Conservation (phyloP, 2,888 invertebrate species). For the Hemicrepidius hirtus region DNA sequence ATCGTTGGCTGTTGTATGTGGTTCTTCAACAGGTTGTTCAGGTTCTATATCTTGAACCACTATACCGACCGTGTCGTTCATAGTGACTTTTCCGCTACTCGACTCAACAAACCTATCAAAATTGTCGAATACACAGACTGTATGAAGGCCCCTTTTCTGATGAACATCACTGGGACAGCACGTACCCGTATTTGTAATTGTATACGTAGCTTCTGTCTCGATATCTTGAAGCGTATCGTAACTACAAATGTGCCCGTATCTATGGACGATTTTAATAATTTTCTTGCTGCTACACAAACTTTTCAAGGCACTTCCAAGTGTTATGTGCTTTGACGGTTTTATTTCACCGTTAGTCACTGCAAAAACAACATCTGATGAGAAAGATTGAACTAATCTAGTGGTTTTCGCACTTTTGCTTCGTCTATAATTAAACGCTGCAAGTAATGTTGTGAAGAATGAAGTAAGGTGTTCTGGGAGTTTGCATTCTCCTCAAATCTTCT, state of each 20-base stretch:
- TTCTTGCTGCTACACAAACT: constrained; percentile 2
- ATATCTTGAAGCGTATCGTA: constrained; percentile 61
- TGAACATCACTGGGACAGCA: constrained; percentile 61
- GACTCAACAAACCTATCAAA: constrained; percentile 60
- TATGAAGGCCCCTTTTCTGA: constrained; percentile 55
- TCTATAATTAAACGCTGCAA: neutral
- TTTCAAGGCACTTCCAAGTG: neutral
- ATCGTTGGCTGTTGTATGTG: neutral
- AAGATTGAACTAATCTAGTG: neutral
- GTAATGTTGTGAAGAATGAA: neutral
- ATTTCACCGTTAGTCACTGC: neutral
- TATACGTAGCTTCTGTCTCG: constrained; percentile 61
- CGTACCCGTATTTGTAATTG: constrained; percentile 45
- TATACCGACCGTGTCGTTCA: no score
- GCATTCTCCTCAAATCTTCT: neutral
- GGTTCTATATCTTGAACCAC: constrained; percentile 37
- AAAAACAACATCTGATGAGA: neutral
- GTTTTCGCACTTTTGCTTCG: neutral
- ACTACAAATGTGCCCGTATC: constrained; percentile 47
- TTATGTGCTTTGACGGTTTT: constrained; percentile 4
- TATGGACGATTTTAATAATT: constrained; percentile 3
- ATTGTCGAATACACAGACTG: constrained; percentile 58
- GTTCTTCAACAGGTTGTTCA: no score
- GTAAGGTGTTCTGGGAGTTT: neutral
- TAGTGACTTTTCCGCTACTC: constrained; percentile 54